phyloP scores from a whole-genome alignment of 2,113 vertebrate species.

The Solea solea region DNA sequence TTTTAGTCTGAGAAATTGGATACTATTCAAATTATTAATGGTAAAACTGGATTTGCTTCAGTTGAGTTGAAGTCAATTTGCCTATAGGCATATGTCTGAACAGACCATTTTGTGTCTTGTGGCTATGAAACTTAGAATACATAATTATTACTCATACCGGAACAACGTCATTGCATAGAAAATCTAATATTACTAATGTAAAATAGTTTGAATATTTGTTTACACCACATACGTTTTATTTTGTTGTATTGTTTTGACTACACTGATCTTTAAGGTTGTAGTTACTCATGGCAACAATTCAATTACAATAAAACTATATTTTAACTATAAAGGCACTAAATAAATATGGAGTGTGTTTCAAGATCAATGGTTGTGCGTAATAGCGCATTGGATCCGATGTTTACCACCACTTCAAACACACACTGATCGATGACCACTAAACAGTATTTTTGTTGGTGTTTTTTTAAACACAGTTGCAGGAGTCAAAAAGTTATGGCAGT shows the following conservation, averaged over 20 bases:
- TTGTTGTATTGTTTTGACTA: too few species aligned
- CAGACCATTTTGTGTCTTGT: neutral
- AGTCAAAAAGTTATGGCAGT: too few species aligned
- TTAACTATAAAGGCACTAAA: neutral
- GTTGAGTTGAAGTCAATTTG: too few species aligned
- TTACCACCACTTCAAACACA: neutral
- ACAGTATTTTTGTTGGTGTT: neutral
- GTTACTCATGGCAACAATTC: too few species aligned
- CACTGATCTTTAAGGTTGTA: too few species aligned
- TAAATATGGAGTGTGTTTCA: too few species aligned
- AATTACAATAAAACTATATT: neutral
- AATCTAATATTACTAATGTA: too few species aligned
- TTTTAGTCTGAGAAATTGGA: neutral
- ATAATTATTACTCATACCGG: too few species aligned
- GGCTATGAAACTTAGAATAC: too few species aligned
- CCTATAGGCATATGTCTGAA: neutral
- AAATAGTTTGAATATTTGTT: neutral
- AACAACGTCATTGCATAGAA: too few species aligned
- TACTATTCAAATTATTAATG: neutral
- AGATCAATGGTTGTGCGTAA: slow-evolving; percentile 1
- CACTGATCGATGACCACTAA: neutral
- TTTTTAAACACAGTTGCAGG: too few species aligned
- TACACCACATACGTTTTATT: neutral
- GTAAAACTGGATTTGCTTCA: too few species aligned
- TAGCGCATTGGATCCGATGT: neutral